Percentiles rank a stretch among this genome's conserved stretches.
These are phyloP conservation scores for Lepidochrysops patricia DNA, from an alignment of 2,888 invertebrate species.

Conservation along the genomic window DNA sequence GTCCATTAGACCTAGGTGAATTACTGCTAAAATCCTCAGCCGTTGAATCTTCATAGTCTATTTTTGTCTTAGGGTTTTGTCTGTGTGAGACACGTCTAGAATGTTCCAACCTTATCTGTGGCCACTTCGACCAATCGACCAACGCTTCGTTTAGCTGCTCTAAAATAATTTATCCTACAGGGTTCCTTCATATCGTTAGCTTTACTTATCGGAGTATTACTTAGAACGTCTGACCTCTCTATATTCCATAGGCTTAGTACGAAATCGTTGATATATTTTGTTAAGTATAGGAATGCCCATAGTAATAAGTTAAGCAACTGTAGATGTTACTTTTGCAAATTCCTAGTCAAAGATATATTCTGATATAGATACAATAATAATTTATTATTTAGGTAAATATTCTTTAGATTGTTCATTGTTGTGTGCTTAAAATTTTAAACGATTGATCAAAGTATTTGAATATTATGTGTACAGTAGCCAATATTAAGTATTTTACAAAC, in stretches of 20 bases:
- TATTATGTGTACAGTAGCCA: no score
- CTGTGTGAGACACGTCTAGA: neutral
- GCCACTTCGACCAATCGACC: conserved; percentile 56
- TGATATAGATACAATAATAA: conserved; percentile 21
- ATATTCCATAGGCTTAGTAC: conserved; percentile 62
- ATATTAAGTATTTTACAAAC: neutral
- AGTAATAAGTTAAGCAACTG: conserved; percentile 18
- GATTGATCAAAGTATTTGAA: no score
- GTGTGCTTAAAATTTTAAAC: neutral
- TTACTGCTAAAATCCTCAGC: neutral
- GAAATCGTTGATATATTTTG: conserved; percentile 40
- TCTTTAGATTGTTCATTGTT: neutral
- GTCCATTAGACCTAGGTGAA: neutral
- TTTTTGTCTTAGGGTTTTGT: neutral
- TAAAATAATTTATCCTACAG: conserved; percentile 67
- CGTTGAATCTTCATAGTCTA: neutral
- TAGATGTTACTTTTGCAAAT: conserved; percentile 20
- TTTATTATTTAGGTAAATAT: conserved; percentile 13
- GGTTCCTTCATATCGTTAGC: conserved; percentile 74
- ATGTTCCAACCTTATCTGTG: conserved; percentile 38
- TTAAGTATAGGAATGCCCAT: conserved; percentile 13
- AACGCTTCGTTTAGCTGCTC: conserved; percentile 52
- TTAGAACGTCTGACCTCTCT: conserved; percentile 56
- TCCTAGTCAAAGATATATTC: conserved; percentile 25
- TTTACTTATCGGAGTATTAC: conserved; percentile 70